These are phyloP conservation scores for Melanerpes aurifrons DNA, from an alignment of 2,113 vertebrate genomes.

Conservation along the genomic window DNA sequence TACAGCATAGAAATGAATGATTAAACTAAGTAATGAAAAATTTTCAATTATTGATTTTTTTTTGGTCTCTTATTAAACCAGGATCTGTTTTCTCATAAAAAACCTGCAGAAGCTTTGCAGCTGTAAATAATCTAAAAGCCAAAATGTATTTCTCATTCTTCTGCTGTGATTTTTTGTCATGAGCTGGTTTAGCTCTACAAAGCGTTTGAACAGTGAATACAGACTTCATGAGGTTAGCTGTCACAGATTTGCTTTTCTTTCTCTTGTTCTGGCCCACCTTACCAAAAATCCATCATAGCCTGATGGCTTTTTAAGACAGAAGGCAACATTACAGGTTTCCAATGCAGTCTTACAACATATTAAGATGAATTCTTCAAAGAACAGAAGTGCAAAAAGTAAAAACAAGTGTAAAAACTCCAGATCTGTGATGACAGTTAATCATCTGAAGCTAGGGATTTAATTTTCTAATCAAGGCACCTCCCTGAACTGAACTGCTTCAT, in stretches of 20 bases:
- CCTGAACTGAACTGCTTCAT: neutral
- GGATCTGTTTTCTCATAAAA: slow-evolving; percentile 8
- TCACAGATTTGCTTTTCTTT: neutral
- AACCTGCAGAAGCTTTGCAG: neutral
- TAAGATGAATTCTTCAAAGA: neutral
- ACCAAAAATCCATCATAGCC: neutral
- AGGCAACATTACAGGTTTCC: neutral
- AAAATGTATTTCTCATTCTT: slow-evolving; percentile 13
- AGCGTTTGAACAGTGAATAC: neutral
- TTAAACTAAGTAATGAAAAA: neutral
- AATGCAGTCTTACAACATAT: neutral
- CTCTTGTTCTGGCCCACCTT: neutral
- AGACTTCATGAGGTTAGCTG: neutral
- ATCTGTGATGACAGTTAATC: neutral
- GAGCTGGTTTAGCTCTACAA: neutral
- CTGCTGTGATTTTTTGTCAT: neutral
- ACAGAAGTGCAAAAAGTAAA: neutral
- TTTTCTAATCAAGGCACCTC: neutral
- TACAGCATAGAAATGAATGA: neutral
- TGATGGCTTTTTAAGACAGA: neutral
- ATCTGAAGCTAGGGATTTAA: neutral
- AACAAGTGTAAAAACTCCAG: neutral
- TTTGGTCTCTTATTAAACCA: neutral
- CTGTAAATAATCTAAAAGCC: neutral
- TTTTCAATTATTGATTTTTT: neutral